phyloP scores from a whole-genome alignment of 2,797 vertebrate genomes.

The Gorsachius magnificus region DNA sequence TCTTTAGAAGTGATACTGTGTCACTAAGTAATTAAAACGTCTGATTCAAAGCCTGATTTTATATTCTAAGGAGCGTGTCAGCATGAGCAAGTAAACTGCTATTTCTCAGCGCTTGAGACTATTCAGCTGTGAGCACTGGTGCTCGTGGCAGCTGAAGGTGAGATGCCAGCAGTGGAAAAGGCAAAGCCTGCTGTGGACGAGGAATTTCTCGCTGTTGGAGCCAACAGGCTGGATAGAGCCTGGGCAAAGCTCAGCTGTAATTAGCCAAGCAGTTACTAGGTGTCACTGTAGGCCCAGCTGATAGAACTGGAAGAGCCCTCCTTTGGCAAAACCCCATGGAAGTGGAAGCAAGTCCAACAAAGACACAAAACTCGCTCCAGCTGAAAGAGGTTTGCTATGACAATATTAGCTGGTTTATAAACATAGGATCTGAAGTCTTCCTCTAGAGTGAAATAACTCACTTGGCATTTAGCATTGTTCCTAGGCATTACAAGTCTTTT shows the following conservation, averaged over 20 bases:
- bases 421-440: neutral
- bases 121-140: neutral
- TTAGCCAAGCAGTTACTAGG: constrained; percentile 26
- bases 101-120: neutral
- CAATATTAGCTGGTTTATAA: neutral
- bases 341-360: neutral
- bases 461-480: neutral
- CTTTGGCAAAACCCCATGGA: neutral
- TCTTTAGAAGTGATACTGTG: neutral
- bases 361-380: neutral
- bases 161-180: rapidly evolving
- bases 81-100: neutral
- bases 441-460: neutral
- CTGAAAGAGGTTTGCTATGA: neutral
- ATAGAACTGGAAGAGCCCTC: neutral
- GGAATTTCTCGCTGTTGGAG: neutral
- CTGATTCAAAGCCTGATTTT: neutral
- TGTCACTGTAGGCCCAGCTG: constrained; percentile 40
- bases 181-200: neutral
- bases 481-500: neutral
- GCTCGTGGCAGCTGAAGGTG: rapidly evolving
- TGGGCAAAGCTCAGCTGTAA: neutral
- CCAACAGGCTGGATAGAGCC: rapidly evolving
- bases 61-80: neutral
- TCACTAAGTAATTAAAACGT: neutral